Conservation (phyloP, 35 echinoderm and acorn worm genomes). For the Hemicentrotus pulcherrimus region DNA sequence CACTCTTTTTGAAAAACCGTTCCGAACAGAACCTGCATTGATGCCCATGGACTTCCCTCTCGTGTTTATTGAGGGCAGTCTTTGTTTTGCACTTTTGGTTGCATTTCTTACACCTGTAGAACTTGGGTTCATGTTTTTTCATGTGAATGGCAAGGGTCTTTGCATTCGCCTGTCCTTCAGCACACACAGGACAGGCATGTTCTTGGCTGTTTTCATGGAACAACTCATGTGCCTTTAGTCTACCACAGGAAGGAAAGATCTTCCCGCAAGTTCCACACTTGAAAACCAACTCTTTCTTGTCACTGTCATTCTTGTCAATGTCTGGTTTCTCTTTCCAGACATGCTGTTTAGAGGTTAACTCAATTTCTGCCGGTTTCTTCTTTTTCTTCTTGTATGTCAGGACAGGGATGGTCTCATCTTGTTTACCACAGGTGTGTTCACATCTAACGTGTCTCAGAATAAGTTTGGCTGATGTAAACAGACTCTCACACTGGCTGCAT, state of each 20-base stretch:
- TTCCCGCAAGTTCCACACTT: background rate
- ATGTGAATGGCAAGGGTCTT: background rate
- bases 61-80: background rate
- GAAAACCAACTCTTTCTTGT: background rate
- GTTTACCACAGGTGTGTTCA: background rate
- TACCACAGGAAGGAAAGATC: background rate
- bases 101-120: background rate
- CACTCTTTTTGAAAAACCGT: background rate
- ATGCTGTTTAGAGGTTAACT: background rate
- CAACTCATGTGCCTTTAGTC: background rate
- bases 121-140: background rate
- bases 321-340: background rate
- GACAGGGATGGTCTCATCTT: background rate
- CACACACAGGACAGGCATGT: background rate
- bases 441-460: constrained; percentile 18
- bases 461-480: background rate
- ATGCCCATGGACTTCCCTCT: background rate
- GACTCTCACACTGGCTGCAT: background rate
- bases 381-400: constrained; percentile 5
- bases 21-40: background rate
- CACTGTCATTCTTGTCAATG: background rate
- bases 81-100: background rate
- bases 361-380: background rate
- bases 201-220: background rate
- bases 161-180: background rate